phyloP scores from a whole-genome alignment of 2,888 invertebrate species.

The Drepana falcataria region DNA sequence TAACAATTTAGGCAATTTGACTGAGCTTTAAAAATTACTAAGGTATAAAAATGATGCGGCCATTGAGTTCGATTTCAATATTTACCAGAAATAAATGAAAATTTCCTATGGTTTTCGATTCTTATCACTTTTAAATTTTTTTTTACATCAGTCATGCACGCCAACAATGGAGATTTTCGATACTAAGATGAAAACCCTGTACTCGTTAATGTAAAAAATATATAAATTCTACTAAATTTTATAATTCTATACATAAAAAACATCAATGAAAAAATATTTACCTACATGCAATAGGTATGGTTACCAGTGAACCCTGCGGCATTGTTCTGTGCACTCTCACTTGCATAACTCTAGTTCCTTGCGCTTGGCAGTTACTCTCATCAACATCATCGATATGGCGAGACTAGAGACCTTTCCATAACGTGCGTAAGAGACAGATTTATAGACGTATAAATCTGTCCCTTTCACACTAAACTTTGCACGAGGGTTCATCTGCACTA shows the following conservation, averaged over 20 bases:
- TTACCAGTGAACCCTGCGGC: neutral
- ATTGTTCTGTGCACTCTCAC: too few relatives aligned
- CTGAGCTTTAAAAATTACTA: neutral
- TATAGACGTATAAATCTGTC: too few relatives aligned
- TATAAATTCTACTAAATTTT: constrained; percentile 11
- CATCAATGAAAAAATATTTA: neutral
- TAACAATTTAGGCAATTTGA: too few relatives aligned
- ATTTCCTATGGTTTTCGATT: neutral
- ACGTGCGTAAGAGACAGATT: too few relatives aligned
- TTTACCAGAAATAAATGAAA: neutral
- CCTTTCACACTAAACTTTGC: neutral
- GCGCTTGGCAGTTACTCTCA: too few relatives aligned
- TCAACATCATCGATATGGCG: neutral
- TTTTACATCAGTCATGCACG: neutral
- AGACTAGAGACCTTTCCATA: too few relatives aligned
- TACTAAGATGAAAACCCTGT: constrained; percentile 11
- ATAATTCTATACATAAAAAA: neutral
- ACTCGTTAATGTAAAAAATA: constrained; percentile 12
- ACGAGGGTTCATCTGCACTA: neutral
- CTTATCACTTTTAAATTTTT: neutral
- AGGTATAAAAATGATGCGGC: neutral
- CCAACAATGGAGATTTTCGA: neutral
- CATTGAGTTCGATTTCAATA: neutral
- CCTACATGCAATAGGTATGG: neutral
- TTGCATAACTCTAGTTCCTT: too few relatives aligned